These are phyloP conservation scores for Drosophila yooni DNA, from an alignment of 2,888 invertebrate species.

Conservation along the genomic window DNA sequence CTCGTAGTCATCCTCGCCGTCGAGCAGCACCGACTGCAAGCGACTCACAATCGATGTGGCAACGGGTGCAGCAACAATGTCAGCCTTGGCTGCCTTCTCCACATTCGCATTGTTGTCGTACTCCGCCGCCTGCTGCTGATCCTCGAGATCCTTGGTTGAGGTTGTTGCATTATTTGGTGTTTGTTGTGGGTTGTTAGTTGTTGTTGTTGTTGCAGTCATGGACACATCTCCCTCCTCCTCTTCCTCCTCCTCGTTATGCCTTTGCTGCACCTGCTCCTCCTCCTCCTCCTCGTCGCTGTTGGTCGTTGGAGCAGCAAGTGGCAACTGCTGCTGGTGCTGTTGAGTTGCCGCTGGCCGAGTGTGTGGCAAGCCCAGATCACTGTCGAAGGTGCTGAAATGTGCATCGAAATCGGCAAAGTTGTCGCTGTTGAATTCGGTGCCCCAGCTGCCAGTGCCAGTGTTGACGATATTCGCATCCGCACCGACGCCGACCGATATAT, in stretches of 20 bases:
- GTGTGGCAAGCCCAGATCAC: conserved; percentile 72
- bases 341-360: conserved; percentile 26
- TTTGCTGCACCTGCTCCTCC: neutral
- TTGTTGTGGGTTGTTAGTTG: conserved; percentile 2
- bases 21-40: conserved; percentile 71
- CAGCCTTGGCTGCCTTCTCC: conserved; percentile 69
- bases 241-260: neutral
- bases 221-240: conserved; percentile 41
- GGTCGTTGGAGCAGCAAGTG: conserved; percentile 17
- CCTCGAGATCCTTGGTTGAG: conserved; percentile 24
- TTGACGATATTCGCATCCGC: conserved; percentile 50
- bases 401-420: conserved; percentile 85
- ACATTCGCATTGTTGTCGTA: conserved; percentile 84
- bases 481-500: conserved; percentile 55
- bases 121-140: conserved; percentile 61
- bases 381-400: conserved; percentile 81
- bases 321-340: conserved; percentile 11
- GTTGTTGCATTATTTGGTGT: conserved; percentile 10
- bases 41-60: conserved; percentile 62
- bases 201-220: conserved; percentile 27
- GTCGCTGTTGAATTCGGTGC: conserved; percentile 76
- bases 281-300: conserved; percentile 13
- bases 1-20: conserved; percentile 77
- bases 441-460: conserved; percentile 70
- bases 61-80: conserved; percentile 37